Evolutionary conservation across 2,888 invertebrate genomes (phyloP).

Genomic region (Pollenia amentaria): DNA sequence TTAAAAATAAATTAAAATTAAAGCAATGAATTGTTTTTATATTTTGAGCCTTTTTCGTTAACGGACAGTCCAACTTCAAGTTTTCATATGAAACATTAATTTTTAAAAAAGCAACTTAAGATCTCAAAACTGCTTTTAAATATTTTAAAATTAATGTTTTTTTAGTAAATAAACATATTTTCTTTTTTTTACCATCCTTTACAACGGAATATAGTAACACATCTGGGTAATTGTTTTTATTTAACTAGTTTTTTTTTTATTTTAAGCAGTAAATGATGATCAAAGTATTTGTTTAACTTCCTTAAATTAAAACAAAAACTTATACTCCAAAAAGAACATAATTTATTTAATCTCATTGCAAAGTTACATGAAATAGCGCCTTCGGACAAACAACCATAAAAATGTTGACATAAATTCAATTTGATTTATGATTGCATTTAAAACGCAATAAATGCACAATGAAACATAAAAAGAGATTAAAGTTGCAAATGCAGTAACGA

Average conservation of each 20-base stretch:
- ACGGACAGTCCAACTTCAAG: too few relatives aligned
- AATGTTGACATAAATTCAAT: conserved; percentile 81
- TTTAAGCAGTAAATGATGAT: not conserved
- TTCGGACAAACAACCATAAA: conserved; percentile 80
- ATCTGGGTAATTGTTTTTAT: conserved; percentile 48
- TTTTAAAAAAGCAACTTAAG: too few relatives aligned
- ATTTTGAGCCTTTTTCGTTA: too few relatives aligned
- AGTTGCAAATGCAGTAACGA: conserved; percentile 53
- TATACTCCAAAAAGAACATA: conserved; percentile 62
- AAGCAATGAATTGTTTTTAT: too few relatives aligned
- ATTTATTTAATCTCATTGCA: conserved; percentile 78
- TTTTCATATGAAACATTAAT: too few relatives aligned
- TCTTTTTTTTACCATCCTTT: not conserved
- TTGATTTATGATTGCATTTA: conserved; percentile 81
- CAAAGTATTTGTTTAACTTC: conserved; percentile 33
- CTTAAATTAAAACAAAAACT: conserved; percentile 32
- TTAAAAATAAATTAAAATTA: too few relatives aligned
- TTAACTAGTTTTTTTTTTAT: conserved; percentile 1
- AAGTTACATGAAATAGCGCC: conserved; percentile 79
- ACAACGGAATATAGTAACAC: conserved; percentile 12
- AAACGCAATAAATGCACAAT: conserved; percentile 80
- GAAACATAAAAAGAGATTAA: conserved; percentile 63
- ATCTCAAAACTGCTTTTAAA: too few relatives aligned
- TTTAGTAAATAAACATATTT: not conserved
- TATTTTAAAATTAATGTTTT: too few relatives aligned